These are phyloP conservation scores for Scytalopus superciliaris DNA, from an alignment of 2,113 vertebrate genomes.

Conservation along the genomic window DNA sequence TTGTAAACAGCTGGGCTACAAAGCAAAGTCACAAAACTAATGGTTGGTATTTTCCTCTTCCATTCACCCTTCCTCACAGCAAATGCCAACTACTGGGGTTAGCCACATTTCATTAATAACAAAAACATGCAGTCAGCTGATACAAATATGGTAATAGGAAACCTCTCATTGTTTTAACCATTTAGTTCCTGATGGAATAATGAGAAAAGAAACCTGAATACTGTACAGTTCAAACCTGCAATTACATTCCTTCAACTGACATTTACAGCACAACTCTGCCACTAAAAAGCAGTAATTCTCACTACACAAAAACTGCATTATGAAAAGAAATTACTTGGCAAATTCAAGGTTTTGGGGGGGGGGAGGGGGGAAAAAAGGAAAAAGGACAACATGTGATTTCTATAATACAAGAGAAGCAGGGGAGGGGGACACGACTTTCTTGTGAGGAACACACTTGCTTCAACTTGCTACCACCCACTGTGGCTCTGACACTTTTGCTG, in stretches of 20 bases:
- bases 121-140: neutral
- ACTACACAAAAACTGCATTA: neutral
- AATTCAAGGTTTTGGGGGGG: neutral
- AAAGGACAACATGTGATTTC: no score
- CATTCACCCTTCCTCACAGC: neutral
- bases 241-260: neutral
- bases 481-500: rapidly evolving
- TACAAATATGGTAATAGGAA: neutral
- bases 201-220: neutral
- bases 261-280: neutral
- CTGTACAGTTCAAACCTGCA: neutral
- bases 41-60: neutral
- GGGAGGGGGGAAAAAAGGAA: no score
- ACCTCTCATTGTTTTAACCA: neutral
- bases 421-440: neutral
- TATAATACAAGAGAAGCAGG: neutral
- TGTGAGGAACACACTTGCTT: rapidly evolving
- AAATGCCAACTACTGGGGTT: neutral
- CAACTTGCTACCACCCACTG: rapidly evolving
- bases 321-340: neutral
- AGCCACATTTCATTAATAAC: neutral
- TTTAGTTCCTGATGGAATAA: neutral
- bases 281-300: neutral
- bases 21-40: neutral
- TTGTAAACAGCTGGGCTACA: neutral